Conservation (phyloP, 2,797 vertebrate species). For the Vipera ursinii region DNA sequence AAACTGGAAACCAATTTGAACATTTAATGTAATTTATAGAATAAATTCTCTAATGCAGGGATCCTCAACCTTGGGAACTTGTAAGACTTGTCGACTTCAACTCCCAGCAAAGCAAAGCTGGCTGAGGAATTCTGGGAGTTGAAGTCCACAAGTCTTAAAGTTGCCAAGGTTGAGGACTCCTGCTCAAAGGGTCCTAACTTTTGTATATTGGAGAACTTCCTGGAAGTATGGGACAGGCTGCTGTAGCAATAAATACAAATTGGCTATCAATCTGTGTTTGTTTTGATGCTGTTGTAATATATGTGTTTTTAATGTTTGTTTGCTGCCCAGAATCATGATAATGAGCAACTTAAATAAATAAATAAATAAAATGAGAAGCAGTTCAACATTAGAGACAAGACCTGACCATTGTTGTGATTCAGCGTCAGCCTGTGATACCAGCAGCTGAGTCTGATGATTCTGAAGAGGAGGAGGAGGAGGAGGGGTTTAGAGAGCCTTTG, state of each 20-base stretch:
- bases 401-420: not conserved
- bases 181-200: not conserved
- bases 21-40: too few species aligned
- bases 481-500: too few species aligned
- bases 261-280: not conserved
- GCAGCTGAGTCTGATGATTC: too few species aligned
- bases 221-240: not conserved
- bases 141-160: not conserved
- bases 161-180: not conserved
- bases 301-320: not conserved
- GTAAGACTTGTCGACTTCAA: not conserved
- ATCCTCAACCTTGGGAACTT: not conserved
- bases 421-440: too few species aligned
- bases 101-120: not conserved
- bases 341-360: not conserved
- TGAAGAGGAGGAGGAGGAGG: too few species aligned
- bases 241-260: not conserved
- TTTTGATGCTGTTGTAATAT: not conserved
- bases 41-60: too few species aligned
- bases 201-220: not conserved
- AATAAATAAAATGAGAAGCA: not conserved
- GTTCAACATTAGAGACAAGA: not conserved
- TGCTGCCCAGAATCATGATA: not conserved
- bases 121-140: not conserved
- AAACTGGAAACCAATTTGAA: too few species aligned